Conservation (phyloP, 2,888 invertebrate genomes). For the Lucinisca nassula region DNA sequence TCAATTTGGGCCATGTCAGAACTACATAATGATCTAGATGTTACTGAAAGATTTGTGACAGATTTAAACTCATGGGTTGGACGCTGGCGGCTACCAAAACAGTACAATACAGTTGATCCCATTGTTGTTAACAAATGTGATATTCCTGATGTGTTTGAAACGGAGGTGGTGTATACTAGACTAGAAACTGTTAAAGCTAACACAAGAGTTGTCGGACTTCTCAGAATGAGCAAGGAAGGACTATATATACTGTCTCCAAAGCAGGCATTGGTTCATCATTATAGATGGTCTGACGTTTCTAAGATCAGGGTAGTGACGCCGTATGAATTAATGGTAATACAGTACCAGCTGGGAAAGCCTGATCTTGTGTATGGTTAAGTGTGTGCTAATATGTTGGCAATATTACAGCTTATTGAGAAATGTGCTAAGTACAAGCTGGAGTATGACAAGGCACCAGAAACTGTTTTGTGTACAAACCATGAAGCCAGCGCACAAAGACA, state of each 20-base stretch:
- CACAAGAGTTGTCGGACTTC: constrained; percentile 61
- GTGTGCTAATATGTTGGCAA: constrained; percentile 71
- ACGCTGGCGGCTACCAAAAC: constrained; percentile 75
- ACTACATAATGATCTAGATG: constrained; percentile 79
- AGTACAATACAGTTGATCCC: constrained; percentile 66
- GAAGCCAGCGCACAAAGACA: neutral
- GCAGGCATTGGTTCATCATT: constrained; percentile 72
- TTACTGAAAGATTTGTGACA: constrained; percentile 76
- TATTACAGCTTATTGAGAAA: constrained; percentile 65
- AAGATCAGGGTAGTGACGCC: constrained; percentile 74
- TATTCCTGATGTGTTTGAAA: constrained; percentile 74
- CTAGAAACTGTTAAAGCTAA: constrained; percentile 61
- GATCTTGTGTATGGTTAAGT: constrained; percentile 73
- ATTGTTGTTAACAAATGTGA: constrained; percentile 72
- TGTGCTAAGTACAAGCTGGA: constrained; percentile 71
- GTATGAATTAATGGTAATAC: constrained; percentile 75
- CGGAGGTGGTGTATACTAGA: constrained; percentile 73
- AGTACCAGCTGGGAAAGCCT: constrained; percentile 74
- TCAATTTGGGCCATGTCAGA: constrained; percentile 75
- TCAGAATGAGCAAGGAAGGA: constrained; percentile 72
- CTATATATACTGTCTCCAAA: constrained; percentile 69
- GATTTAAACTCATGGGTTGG: constrained; percentile 81
- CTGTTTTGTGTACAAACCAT: constrained; percentile 43
- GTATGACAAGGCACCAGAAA: constrained; percentile 60
- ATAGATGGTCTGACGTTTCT: constrained; percentile 73